Evolutionary conservation across 2,113 vertebrate species (phyloP).

Genomic region (Geothlypis trichas): DNA sequence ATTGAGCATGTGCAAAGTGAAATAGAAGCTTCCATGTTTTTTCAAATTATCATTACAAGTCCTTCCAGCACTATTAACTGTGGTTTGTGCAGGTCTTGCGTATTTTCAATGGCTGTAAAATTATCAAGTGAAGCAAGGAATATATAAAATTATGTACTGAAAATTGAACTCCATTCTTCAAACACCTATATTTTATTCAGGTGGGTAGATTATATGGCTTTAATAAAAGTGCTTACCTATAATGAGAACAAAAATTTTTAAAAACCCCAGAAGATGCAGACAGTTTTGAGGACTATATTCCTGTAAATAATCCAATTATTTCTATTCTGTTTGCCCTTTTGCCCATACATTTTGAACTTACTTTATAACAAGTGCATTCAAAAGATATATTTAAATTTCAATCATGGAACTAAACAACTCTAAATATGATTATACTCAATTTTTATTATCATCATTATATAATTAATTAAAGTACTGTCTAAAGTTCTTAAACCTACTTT

Average conservation of each 20-base stretch:
- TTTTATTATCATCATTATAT: not conserved
- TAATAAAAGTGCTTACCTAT: not conserved
- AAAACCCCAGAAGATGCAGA: not conserved
- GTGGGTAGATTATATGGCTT: not conserved
- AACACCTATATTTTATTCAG: not conserved
- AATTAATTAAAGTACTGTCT: not conserved
- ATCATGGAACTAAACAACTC: not conserved
- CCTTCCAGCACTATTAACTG: not conserved
- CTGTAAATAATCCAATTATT: not conserved
- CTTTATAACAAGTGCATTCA: not conserved
- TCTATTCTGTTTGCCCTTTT: not conserved
- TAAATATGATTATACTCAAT: not conserved
- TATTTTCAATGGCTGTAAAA: not conserved
- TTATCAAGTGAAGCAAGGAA: not conserved
- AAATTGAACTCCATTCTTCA: not conserved
- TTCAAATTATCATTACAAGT: not conserved
- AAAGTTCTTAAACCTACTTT: not conserved
- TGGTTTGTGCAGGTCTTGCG: not conserved
- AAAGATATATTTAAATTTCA: not conserved
- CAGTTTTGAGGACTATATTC: not conserved
- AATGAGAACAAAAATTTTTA: not conserved
- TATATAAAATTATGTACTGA: not conserved
- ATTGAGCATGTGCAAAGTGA: not conserved
- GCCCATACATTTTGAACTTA: not conserved
- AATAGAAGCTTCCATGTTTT: not conserved